Base-by-base conservation (phyloP, 2,797 vertebrate genomes). In the Phyllotis vaccarum region DNA sequence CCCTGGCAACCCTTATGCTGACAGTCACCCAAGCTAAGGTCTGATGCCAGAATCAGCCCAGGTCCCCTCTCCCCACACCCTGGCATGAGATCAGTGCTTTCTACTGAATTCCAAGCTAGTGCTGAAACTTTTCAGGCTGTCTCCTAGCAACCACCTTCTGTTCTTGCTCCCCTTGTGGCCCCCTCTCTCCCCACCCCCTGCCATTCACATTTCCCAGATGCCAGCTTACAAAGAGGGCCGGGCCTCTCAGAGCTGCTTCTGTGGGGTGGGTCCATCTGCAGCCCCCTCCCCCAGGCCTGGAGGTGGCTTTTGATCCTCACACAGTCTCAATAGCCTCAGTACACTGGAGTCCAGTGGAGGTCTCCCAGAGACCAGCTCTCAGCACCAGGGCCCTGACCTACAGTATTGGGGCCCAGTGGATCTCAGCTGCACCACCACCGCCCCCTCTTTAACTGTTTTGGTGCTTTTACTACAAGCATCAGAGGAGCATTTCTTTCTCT, bases 121-220 rank as follows among this genome's bases (percentile, higher is more conserved):
- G 75, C 90, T 88, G 92, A 93, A 96, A 94, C 97, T 97, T 98
- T 98, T 96, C 96, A 97, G 88, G 58, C 92, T 34, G 81, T 97
- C 92, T 89, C 97, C 96, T 98, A 98, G 97, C 97, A 98, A 97
- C 97, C 29, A 43, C 95, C 97, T 97, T 98, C 97, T 97, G 97
- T 97, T 96, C 97, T 79, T 27, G 81, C 76, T 95, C 96, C 93
- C 93, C 92, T 94, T 92, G 93, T 86, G 88, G 91, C 95, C 95
- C 88, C 81, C 83, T 91, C 60, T 64, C 74, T 89, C 96, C 93
- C 94, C 95, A 95, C 94, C 94, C 89, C 88, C 91, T 83, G 78
- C 97, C 97, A 95, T 96, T 98, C 97, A 98, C 46, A 86, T 87
- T 83, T 93, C 91, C 94, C 31, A 95, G 95, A 94, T 70, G n/a